Evolutionary conservation across 2,113 vertebrate species (phyloP), one percentile per base, ranked within the genome.

Genomic region (Platichthys flesus): DNA sequence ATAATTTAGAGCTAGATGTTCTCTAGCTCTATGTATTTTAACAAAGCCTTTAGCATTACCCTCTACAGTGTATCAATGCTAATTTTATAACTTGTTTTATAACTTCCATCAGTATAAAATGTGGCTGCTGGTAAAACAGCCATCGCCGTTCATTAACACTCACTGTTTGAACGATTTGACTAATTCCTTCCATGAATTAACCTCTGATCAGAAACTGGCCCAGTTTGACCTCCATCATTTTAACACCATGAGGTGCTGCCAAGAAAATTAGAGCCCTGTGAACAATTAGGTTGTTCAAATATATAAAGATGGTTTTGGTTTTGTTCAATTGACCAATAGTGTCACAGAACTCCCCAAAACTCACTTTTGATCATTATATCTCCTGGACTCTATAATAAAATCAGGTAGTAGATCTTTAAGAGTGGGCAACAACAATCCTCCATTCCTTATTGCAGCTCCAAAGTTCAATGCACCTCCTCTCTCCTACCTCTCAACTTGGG

Each of bases 31-130:
- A n/a, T n/a, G n/a, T n/a, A 56, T 35, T 12, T 54, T 12, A 74
- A 45, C 10, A 52, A n/a, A 56, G 26, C n/a, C 3, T 56, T 55
- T 20, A n/a, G 9, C 26, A 55, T 65, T 66, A 52, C 20, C 16
- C 61, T 84, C 12, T 55, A 72, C 63, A 66, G 15, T 47, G 3
- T 57, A 69, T 72, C 10, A 55, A n/a, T 23, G 37, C 61, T 21
- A 51, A 26, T 21, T 58, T 0, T 8, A 18, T 59, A 35, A 59
- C 20, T 55, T 71, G 37, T 61, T 57, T 62, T 21, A 18, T 47
- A 59, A 35, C 15, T 59, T 58, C 65, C 68, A 56, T 58, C 71
- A 74, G 51, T 84, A 88, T 70, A 85, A 85, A 88, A 80, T 7
- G 20, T 76, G 78, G 62, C 78, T 73, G 66, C 35, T 78, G 14